Base-by-base conservation (phyloP, 2,797 vertebrate species). In the Allobates femoralis region DNA sequence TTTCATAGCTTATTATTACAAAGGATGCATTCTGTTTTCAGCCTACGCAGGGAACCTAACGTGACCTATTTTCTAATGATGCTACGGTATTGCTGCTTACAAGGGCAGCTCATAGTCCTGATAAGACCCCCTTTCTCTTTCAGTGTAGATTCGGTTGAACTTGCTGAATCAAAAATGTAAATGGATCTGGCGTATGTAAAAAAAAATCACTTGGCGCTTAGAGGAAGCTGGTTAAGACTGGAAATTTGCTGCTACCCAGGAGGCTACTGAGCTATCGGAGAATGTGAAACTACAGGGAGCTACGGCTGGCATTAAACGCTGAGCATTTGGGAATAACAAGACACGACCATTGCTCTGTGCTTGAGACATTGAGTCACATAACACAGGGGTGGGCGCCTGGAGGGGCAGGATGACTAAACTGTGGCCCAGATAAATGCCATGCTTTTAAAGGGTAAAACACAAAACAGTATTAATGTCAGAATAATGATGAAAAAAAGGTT, bases 171-270 rank as follows among this genome's bases (percentile, higher is more conserved):
- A 12, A 67, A 46, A 81, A 73, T 73, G 34, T 5, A 7, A 73
- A 73, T 56, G 23, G 28, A 56, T 37, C 19, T 37, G 30, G 51
- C 66, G 53, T 73, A 56, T 73, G 66, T 73, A 73, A 67, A 46
- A 46, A 46, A 46, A 37, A 82, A 73, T 82, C 55, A 41, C 53
- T 73, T 21, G 8, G 32, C 56, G 50, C 66, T 82, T 82, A 82
- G 81, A 58, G 32, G 34, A 67, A 82, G 81, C 81, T 82, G 80
- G 80, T 82, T 82, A 71, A 37, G 53, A 56, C 80, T 71, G 80
- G 80, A 82, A 82, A 82, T 82, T 34, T 73, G 51, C 51, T 71
- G 21, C 66, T 82, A 82, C 81, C 81, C 81, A 82, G 81, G 66
- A 82, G 66, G 64, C 46, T 55, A 66, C 67, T 73, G 30, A 71